Evolutionary conservation across 2,888 invertebrate species (phyloP), one percentile per base, ranked within the genome.

Genomic region (Enchytraeus crypticus): DNA sequence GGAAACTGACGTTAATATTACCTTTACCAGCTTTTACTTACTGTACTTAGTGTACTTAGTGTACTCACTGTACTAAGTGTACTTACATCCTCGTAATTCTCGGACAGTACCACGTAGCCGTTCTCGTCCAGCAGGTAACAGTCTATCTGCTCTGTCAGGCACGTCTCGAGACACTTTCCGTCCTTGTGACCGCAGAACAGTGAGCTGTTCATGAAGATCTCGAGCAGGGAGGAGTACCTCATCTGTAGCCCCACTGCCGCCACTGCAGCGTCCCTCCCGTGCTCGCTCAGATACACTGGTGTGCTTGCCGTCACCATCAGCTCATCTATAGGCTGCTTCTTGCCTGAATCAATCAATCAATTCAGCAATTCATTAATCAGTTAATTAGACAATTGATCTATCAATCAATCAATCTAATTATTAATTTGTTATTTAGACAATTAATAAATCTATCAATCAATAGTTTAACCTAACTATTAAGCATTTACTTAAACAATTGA

Each of bases 181-280:
- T 8, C 18, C 38, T 18, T 18, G 18, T 38, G 38, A n/a, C 8
- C 38, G 46, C 57, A 57, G 46, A 32, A 32, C n/a, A 27, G 57
- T 29, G 57, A 46, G 23, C 4, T 30, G 46, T 63, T 65, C 63
- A 65, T 64, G 45, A 68, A 64, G 53, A 64, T 53, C 23, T 64
- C 64, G 29, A 60, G 59, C 33, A 68, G 64, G 26, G 59, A 54
- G 3, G 56, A 46, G 55, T 68, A 66, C 30, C 63, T 65, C 73
- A 75, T 74, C 68, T 70, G 72, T 38, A 71, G 66, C 1, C 74
- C 75, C 1, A 72, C 70, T 2, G 73, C 74, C 2, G 72, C 73
- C 3, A 71, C 69, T 5, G 73, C 70, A 1, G 68, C 66, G 5
- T 60, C 64, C 8, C 63, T 53, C 23, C 64, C 60, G 18, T 47